These are phyloP conservation scores for Diploptera punctata DNA, from an alignment of 2,888 invertebrate genomes.

Conservation along the genomic window DNA sequence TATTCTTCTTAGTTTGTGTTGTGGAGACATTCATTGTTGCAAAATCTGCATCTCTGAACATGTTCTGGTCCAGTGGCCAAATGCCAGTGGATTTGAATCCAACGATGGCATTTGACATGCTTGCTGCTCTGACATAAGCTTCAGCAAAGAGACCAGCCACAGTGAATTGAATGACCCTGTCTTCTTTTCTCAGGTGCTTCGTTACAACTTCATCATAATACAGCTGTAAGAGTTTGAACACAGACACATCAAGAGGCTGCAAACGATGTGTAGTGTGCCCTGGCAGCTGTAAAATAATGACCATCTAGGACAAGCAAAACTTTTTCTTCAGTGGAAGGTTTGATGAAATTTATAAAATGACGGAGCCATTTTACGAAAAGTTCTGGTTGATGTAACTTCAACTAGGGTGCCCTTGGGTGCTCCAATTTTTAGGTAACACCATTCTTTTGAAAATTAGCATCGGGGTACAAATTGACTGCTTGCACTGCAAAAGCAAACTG, in stretches of 20 bases:
- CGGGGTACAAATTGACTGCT: no score
- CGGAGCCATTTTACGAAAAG: no score
- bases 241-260: constrained; percentile 12
- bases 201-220: constrained; percentile 10
- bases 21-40: background rate
- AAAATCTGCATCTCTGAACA: background rate
- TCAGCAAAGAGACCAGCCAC: constrained; percentile 16
- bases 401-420: background rate
- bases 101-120: constrained; percentile 1
- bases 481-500: no score
- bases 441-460: no score
- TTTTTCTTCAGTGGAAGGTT: constrained; percentile 42
- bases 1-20: no score
- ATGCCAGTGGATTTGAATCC: constrained; percentile 17
- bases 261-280: no score
- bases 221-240: constrained; percentile 6
- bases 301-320: constrained; percentile 47
- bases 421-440: background rate
- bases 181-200: constrained; percentile 8
- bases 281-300: constrained; percentile 38
- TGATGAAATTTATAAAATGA: constrained; percentile 48
- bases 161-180: no score
- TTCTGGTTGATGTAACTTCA: constrained; percentile 2
- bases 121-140: constrained; percentile 14
- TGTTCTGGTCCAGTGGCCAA: background rate